Conservation (phyloP, 1,140 invertebrate species). For the Galendromus occidentalis region DNA sequence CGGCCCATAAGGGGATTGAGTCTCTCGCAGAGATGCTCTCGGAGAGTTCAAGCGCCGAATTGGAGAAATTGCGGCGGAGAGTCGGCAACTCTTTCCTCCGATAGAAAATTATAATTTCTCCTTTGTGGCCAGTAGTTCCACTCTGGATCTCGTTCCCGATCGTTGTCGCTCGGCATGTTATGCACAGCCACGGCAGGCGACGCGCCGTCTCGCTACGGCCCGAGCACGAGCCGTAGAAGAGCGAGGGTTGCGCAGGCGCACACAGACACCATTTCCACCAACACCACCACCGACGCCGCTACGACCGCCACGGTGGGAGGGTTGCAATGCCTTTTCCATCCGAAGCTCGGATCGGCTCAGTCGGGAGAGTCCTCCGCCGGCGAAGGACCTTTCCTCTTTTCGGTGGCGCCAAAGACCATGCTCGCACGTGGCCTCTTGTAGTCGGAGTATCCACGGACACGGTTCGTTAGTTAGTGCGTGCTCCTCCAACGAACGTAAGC, state of each 20-base stretch:
- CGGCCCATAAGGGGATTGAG: too few relatives aligned
- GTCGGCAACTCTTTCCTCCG: too few relatives aligned
- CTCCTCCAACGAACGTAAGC: too few relatives aligned
- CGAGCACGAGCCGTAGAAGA: too few relatives aligned
- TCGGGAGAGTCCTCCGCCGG: neutral
- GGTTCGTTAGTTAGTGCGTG: too few relatives aligned
- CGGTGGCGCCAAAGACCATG: neutral
- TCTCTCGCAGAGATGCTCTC: too few relatives aligned
- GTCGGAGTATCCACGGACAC: too few relatives aligned
- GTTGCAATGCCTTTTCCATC: neutral
- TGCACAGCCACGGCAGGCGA: slow-evolving; percentile 5
- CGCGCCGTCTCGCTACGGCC: slow-evolving; percentile 4
- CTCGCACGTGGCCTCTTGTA: neutral
- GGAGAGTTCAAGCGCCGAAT: too few relatives aligned
- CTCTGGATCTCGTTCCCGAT: neutral
- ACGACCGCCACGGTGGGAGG: neutral
- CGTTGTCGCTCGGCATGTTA: neutral
- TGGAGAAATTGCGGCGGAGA: too few relatives aligned
- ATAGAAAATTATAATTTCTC: too few relatives aligned
- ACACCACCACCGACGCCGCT: neutral
- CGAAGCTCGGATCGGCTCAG: neutral
- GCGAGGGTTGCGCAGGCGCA: neutral
- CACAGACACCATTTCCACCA: neutral
- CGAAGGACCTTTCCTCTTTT: neutral
- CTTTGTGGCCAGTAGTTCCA: too few relatives aligned